Base-by-base conservation (phyloP, 2,888 invertebrate genomes). In the Loripinus fragilis region DNA sequence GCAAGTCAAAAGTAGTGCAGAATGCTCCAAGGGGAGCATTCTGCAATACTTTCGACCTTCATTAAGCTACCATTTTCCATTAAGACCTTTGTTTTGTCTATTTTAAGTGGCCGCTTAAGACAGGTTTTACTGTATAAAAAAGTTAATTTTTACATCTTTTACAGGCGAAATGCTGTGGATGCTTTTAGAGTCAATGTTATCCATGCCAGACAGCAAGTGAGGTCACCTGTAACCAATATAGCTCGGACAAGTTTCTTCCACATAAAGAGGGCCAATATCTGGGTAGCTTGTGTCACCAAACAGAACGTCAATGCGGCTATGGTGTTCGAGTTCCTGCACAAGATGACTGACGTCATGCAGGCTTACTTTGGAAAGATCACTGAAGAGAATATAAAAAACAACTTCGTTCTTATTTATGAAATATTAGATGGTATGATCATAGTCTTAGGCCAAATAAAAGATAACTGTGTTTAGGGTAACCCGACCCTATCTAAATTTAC, bases 271-370 rank as follows among this genome's bases (percentile, higher is more conserved):
- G 98, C 99, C 17, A 99, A 99, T 93, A 99, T 99, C 90, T 99
- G 99, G 99, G 95, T 99, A 88, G 99, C 99, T 55, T 99, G 99
- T 0, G 99, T 99, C n/a, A 99, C 99, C 33, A 98, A 99, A 94
- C 99, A 99, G 94, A 99, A 99, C 96, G 99, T 99, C 75, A 99
- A 99, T 92, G 99, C 99, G 30, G 98, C 99, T 0, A 99, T 99
- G 99, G 99, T 99, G 50, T 99, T 99, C 93, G 99, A 99, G 94
- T 99, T 99, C 94, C 95, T 99, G 64, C 95, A 98, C 73, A 99
- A 99, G 94, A 99, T 99, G 93, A 94, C 94, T 25, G 95, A 95
- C 86, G 98, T 99, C 72, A 99, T 99, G 99, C 98, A 99, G 94
- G 98, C 98, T 0, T 99, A 99, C 94, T 99, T 99, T 93, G 99